Conservation (phyloP, 2,113 vertebrate species). For the Neotoma lepida region DNA sequence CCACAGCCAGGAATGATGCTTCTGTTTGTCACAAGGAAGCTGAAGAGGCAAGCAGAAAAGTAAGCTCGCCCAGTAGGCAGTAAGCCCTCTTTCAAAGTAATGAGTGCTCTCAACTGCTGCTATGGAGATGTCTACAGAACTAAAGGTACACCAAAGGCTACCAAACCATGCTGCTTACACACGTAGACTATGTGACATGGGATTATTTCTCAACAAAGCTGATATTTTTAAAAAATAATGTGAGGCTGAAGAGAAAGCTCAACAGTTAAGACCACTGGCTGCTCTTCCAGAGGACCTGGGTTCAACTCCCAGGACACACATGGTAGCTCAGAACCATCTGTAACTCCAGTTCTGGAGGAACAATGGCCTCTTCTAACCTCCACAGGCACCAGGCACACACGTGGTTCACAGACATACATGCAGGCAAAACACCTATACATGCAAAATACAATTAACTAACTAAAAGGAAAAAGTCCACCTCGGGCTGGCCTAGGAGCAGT, state of each 20-base stretch:
- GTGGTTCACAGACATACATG: too few relatives aligned
- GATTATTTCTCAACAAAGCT: background rate
- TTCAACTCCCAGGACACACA: background rate
- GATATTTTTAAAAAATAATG: background rate
- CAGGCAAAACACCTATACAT: background rate
- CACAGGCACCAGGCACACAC: background rate
- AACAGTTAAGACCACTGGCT: background rate
- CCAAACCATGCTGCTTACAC: background rate
- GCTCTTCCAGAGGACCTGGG: background rate
- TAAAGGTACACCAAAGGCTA: background rate
- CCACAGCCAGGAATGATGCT: accelerated
- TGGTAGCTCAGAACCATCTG: background rate
- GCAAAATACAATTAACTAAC: background rate
- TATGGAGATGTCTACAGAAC: background rate
- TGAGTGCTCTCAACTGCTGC: accelerated
- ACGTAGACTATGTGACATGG: accelerated
- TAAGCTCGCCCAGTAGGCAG: background rate
- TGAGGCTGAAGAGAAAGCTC: background rate
- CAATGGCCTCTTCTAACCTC: background rate
- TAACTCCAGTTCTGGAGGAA: background rate
- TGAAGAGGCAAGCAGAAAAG: background rate
- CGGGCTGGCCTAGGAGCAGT: too few relatives aligned
- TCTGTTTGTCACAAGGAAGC: background rate
- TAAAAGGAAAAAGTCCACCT: accelerated
- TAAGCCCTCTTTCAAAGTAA: background rate